These are phyloP conservation scores for Aporophyla nigra DNA, from an alignment of 2,888 invertebrate species.

Conservation along the genomic window DNA sequence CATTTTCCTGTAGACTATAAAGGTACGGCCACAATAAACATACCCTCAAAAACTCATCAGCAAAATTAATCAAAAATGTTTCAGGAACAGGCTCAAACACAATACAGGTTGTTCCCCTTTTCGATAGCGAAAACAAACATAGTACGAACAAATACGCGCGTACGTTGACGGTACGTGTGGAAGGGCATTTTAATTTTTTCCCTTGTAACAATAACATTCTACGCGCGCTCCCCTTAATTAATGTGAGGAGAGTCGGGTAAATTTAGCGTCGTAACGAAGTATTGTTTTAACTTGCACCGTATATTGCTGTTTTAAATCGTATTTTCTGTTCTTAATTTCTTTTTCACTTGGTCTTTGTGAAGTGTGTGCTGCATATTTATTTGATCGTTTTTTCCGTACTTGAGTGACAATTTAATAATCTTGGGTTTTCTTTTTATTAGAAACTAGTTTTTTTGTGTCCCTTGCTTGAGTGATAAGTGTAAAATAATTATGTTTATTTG, in stretches of 20 bases:
- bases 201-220: slow-evolving; percentile 60
- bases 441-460: background rate
- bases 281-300: slow-evolving; percentile 60
- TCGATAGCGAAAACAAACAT: slow-evolving; percentile 41
- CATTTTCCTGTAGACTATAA: background rate
- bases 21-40: slow-evolving; percentile 10
- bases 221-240: slow-evolving; percentile 63
- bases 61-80: slow-evolving; percentile 42
- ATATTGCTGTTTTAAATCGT: slow-evolving; percentile 28
- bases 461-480: background rate
- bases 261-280: slow-evolving; percentile 64
- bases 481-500: background rate
- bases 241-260: slow-evolving; percentile 55
- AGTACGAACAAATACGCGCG: slow-evolving; percentile 25
- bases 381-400: background rate
- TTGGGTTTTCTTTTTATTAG: background rate
- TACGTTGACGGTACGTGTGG: slow-evolving; percentile 30
- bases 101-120: slow-evolving; percentile 29
- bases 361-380: background rate
- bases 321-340: slow-evolving; percentile 9
- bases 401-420: background rate
- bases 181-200: slow-evolving; percentile 60
- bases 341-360: background rate
- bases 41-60: slow-evolving; percentile 13
- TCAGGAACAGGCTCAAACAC: slow-evolving; percentile 19